A percentile compares a stretch with the other conserved stretches of the same genome.
These are phyloP conservation scores for Hymenopus coronatus DNA, from an alignment of 2,888 invertebrate species.

Conservation along the genomic window DNA sequence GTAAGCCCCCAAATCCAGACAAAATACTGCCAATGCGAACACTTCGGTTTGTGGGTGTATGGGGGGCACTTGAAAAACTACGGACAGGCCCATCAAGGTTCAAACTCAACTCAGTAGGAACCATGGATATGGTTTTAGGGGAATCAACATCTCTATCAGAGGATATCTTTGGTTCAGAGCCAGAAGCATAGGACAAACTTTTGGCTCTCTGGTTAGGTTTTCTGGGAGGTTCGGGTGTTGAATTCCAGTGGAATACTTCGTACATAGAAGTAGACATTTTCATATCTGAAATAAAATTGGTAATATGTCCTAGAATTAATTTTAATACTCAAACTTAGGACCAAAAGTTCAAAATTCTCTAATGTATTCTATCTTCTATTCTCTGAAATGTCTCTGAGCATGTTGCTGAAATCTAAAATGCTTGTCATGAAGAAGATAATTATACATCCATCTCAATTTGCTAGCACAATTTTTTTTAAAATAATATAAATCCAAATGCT, in stretches of 20 bases:
- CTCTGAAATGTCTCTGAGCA: background rate
- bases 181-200: slow-evolving; percentile 21
- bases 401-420: background rate
- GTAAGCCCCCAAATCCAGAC: slow-evolving; percentile 30
- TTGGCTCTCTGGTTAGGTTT: slow-evolving; percentile 43
- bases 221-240: slow-evolving; percentile 48
- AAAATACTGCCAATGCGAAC: slow-evolving; percentile 27
- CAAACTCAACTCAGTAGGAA: slow-evolving; percentile 26
- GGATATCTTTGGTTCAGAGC: slow-evolving; percentile 16
- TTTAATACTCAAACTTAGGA: background rate
- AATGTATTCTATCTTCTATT: background rate
- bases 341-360: background rate
- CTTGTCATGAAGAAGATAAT: background rate
- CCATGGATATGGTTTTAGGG: slow-evolving; percentile 18
- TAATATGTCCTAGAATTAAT: slow-evolving; percentile 11
- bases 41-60: slow-evolving; percentile 42
- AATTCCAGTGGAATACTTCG: slow-evolving; percentile 68
- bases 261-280: slow-evolving; percentile 70
- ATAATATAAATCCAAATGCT: background rate
- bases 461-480: background rate
- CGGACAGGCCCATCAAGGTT: slow-evolving; percentile 19
- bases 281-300: slow-evolving; percentile 52
- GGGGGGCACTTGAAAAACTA: slow-evolving; percentile 30
- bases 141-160: slow-evolving; percentile 3
- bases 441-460: background rate